Conservation (phyloP, 1,140 invertebrate genomes). For the Hycleus cichorii region DNA sequence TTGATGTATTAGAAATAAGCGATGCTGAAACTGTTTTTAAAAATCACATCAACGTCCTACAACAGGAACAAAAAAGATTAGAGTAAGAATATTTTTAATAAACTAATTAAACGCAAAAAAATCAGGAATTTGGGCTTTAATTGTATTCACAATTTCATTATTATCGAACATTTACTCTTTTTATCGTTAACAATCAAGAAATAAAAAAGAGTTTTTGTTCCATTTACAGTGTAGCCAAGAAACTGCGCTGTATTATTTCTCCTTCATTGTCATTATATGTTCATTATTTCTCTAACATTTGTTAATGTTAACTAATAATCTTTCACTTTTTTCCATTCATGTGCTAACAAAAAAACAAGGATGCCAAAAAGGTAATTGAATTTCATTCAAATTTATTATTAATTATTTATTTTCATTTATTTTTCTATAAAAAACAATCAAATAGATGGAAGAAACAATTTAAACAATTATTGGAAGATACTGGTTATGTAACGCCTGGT, state of each 20-base stretch:
- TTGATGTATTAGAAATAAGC: constrained; percentile 80
- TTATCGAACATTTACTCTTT: no score
- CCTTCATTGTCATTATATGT: no score
- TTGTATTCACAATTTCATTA: no score
- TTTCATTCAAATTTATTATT: background rate
- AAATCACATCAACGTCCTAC: constrained; percentile 82
- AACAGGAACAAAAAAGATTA: constrained; percentile 81
- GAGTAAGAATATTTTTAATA: constrained; percentile 57
- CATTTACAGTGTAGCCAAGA: no score
- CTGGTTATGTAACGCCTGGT: constrained; percentile 88
- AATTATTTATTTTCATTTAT: constrained; percentile 14
- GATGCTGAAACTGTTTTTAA: constrained; percentile 89
- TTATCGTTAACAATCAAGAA: no score
- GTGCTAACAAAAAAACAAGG: constrained; percentile 10
- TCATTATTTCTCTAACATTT: no score
- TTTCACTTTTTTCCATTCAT: constrained; percentile 7
- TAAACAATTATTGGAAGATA: constrained; percentile 87
- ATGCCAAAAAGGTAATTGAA: constrained; percentile 29
- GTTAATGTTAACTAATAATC: no score
- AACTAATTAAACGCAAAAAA: background rate
- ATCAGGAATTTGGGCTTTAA: background rate
- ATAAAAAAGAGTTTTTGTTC: no score
- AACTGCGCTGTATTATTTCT: no score
- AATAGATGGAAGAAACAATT: constrained; percentile 84
- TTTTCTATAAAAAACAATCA: no score